These are phyloP conservation scores for Macrotus californicus DNA, from an alignment of 2,113 vertebrate species.

Conservation along the genomic window DNA sequence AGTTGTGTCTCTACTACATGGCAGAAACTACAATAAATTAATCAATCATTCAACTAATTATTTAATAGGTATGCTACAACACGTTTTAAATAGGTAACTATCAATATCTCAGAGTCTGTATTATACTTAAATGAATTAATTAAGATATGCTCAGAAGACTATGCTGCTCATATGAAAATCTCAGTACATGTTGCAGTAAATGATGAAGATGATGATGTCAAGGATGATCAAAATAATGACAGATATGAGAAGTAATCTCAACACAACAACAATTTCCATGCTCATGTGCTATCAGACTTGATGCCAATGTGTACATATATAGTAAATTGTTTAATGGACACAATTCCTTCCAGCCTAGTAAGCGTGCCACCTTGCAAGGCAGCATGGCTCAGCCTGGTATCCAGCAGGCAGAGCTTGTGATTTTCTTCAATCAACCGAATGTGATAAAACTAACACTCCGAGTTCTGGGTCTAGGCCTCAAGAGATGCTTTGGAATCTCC, in stretches of 20 bases:
- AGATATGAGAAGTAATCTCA: neutral
- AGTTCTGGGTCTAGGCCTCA: neutral
- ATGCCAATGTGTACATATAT: neutral
- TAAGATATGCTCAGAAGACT: neutral
- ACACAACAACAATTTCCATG: neutral
- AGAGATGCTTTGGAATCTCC: neutral
- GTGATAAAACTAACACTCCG: neutral
- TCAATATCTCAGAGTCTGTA: neutral
- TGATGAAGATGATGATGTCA: neutral
- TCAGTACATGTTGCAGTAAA: neutral
- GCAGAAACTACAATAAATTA: neutral
- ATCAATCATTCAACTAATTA: neutral
- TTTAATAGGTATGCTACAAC: neutral
- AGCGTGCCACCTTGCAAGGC: neutral
- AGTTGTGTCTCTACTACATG: neutral
- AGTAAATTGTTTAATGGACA: neutral
- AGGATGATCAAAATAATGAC: neutral
- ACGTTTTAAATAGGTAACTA: neutral
- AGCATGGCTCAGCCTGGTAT: neutral
- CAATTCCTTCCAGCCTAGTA: neutral
- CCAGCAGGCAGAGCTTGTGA: neutral
- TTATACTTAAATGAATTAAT: neutral
- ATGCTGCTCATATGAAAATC: neutral
- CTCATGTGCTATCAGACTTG: neutral
- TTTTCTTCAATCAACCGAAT: neutral